Evolutionary conservation across 37 sponge, comb jelly and placozoan genomes (phyloP).

Genomic region (Eunapius fragilis): DNA sequence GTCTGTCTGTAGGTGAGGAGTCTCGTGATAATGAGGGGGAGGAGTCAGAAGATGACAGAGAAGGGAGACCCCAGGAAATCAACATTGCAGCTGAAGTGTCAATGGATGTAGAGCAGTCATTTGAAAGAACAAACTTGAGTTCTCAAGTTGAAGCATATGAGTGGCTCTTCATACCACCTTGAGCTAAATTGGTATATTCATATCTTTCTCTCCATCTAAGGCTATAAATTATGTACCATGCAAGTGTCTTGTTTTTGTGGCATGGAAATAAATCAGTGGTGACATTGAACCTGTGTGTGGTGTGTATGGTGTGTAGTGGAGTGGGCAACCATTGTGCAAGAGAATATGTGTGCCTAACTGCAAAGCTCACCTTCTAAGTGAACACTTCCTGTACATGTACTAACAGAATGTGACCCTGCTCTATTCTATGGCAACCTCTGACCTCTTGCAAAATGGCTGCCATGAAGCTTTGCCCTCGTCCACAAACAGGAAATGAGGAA

Average conservation of each 20-base stretch:
- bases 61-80: neutral
- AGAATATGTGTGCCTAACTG: too few relatives aligned
- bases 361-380: too few relatives aligned
- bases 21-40: neutral
- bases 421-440: too few relatives aligned
- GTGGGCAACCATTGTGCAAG: too few relatives aligned
- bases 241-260: neutral
- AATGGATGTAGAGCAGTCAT: neutral
- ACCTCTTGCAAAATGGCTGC: neutral
- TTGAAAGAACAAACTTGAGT: neutral
- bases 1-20: neutral
- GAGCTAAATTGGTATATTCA: neutral
- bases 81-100: neutral
- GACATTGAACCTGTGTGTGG: neutral
- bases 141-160: neutral
- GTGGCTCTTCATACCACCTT: neutral
- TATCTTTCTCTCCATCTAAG: neutral
- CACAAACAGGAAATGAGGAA: neutral
- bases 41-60: neutral
- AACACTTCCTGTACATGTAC: too few relatives aligned
- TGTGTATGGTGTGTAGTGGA: too few relatives aligned
- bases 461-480: neutral
- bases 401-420: too few relatives aligned
- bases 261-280: neutral
- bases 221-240: neutral